Evolutionary conservation across 2,797 vertebrate genomes (phyloP), one percentile per base, ranked within the genome.

Genomic region (Platyrinchus mystaceus): DNA sequence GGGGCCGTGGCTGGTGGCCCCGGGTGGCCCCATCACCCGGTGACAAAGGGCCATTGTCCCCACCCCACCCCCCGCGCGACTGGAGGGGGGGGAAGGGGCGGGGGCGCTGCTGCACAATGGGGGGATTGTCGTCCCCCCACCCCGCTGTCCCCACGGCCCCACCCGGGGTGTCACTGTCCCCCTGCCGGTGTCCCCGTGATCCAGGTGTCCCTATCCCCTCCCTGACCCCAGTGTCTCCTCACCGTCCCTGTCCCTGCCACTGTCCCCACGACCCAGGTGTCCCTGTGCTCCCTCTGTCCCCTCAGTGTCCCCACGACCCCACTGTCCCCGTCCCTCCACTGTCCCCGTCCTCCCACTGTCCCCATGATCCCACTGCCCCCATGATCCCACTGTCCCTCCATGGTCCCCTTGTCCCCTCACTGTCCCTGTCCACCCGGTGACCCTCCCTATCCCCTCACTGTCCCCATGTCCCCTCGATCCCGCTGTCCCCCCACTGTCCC

Each of bases 1-100:
- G 30, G 14, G 67, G 78, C 87, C 41, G 90, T 92, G 90, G 83
- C 93, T 90, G 93, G 90, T 43, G 53, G 87, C 77, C 74, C 83
- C 66, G 83, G 75, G 87, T 88, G 86, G 84, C 90, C 93, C 77
- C 43, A 60, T 87, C 87, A 27, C 93, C 84, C 44, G 63, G 79
- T 24, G 59, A 90, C 84, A 94, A 94, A 87, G 84, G 58, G 30
- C 46, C 70, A 84, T 94, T 94, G 93, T 94, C 83, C 37, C 47
- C 47, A 26, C 47, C 66, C 66, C 66, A 17, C 47, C 83, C 71
- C 63, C 20, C 28, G 39, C 84, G 58, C 74, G 13, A 15, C 41
- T 41, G 41, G 39, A 69, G 70, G 50, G 49, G 67, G 26, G 37
- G 52, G 63, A 28, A 46, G 74, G 84, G 50, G 64, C 52, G 49